These are phyloP conservation scores for Selene dorsalis DNA, from an alignment of 2,797 vertebrate genomes.

Conservation along the genomic window DNA sequence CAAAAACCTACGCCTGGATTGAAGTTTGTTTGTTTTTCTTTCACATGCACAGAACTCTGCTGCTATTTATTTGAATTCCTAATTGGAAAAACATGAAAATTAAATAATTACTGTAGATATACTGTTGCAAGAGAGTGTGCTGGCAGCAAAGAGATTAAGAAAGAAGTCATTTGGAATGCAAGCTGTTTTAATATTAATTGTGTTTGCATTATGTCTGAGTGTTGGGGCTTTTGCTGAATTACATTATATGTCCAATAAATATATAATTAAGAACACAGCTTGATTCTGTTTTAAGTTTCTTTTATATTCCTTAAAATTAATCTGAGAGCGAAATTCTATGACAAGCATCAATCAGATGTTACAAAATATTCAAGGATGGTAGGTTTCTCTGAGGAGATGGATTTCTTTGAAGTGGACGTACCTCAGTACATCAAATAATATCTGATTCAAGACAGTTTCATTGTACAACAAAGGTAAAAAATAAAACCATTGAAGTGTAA, in stretches of 20 bases:
- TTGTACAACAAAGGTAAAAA: constrained; percentile 1
- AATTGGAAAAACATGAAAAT: neutral
- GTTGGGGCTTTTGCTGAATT: constrained; percentile 20
- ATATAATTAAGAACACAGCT: constrained; percentile 7
- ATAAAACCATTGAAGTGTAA: constrained; percentile 14
- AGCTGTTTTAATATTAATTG: constrained; percentile 46
- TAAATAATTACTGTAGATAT: constrained; percentile 5
- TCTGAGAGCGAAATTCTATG: neutral
- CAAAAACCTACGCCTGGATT: neutral
- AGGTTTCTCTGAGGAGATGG: neutral
- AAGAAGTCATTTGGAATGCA: constrained; percentile 31
- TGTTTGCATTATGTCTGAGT: constrained; percentile 35
- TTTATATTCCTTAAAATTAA: constrained; percentile 8
- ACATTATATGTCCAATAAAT: constrained; percentile 35
- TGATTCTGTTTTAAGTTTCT: constrained; percentile 7
- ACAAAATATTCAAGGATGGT: neutral
- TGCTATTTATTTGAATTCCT: constrained; percentile 20
- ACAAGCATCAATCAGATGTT: constrained; percentile 2
- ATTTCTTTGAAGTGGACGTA: constrained; percentile 12
- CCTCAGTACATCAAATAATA: neutral
- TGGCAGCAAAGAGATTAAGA: constrained; percentile 33
- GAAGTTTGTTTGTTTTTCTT: neutral
- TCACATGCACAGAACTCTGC: neutral
- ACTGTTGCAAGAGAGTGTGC: neutral
- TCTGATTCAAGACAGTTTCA: constrained; percentile 2